Evolutionary conservation across 2,113 vertebrate genomes (phyloP), one percentile per base, ranked within the genome.

Genomic region (Pardalotus punctatus): DNA sequence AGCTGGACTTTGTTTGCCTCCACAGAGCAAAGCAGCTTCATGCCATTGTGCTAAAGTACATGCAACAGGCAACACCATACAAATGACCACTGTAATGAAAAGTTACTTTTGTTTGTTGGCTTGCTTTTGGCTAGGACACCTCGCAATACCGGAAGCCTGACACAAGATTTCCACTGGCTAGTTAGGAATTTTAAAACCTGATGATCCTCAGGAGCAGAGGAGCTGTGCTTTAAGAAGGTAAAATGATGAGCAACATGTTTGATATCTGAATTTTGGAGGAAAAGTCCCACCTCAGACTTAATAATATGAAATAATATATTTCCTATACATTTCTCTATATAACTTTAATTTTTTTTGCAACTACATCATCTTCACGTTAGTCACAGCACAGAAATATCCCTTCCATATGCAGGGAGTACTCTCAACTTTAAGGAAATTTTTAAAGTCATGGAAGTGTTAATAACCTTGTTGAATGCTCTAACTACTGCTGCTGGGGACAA

Each of bases 221-320:
- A 86, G 51, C 38, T 94, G 66, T 69, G 56, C 77, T 95, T 94
- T 72, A 50, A 82, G 40, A 56, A 95, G 76, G 25, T 42, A 83
- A 94, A 96, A 92, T 24, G 19, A 72, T 48, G 21, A 91, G 67
- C 76, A 91, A 80, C 17, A 21, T 35, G 5, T 78, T 10, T 58
- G 45, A 18, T 43, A 86, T 12, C 14, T 65, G 31, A 42, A 62
- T 89, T 72, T 73, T n/a, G 51, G 60, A 93, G 86, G 73, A 62
- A 61, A 88, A 85, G 69, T 50, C 82, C 61, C 71, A 72, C 72
- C 40, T 95, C 53, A 69, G 50, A 51, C 81, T 95, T 93, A 96
- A 95, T 93, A 94, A 88, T 90, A 87, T 38, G 95, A 95, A 96
- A 92, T 93, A 92, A 96, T 91, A 69, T 66, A 91, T 91, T 85